Evolutionary conservation across 2,888 invertebrate species (phyloP), one percentile per base, ranked within the genome.

Genomic region (Harmothoe impar): DNA sequence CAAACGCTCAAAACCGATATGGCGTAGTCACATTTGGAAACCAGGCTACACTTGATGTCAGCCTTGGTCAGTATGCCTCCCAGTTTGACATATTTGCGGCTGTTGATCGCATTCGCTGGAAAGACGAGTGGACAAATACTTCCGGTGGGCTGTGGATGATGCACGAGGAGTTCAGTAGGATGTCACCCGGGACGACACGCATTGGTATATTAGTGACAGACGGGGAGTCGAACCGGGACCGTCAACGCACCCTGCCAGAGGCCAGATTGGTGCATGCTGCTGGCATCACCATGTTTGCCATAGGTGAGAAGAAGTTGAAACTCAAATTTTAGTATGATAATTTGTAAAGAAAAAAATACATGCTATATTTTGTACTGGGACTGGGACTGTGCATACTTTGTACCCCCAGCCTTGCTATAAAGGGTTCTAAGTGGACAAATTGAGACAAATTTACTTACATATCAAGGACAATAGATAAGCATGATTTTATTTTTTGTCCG

Each of bases 141-240:
- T 85, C 85, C 29, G 85, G 85, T 25, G 85, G 85, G 35, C 78
- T 90, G 25, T 51, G 52, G 15, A 29, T 77, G 52, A 89, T 78
- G 25, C 78, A 35, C 29, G 25, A 56, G 23, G 62, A 91, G 29
- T 43, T 91, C 12, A 84, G 54, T 56, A 23, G 29, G 1, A 33
- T 54, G 5, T 20, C 31, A n/a, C 29, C 62, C 29, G 91, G 89
- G 7, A 78, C 62, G 29, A 0, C 89, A 0, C 84, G 77, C 31
- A 56, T 90, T 12, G 89, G 56, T 62, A 35, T 91, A 23, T 33
- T 91, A 62, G 78, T 91, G 51, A 91, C 91, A 12, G 91, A 91
- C 84, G 91, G 91, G 0, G 84, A 89, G 33, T 91, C 91, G 25
- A 91, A 91, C 68, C 23, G 78, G 20, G 91, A 91, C 72, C 54